Base-by-base conservation (phyloP, 2,888 invertebrate genomes). In the Lasioglossum vierecki region DNA sequence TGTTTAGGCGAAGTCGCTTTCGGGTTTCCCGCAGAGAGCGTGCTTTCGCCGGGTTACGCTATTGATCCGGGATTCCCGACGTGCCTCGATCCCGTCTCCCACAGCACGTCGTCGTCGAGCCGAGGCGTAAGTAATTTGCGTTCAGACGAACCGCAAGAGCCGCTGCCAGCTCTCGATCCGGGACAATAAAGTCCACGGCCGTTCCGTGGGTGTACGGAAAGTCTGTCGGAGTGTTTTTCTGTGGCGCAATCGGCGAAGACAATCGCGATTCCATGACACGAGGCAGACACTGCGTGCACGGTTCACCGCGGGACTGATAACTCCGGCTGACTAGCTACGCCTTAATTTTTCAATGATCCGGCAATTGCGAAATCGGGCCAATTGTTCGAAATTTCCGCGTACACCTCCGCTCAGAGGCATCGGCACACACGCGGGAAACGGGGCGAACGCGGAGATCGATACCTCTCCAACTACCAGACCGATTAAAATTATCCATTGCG, bases 141-240 rank as follows among this genome's bases (percentile, higher is more conserved):
- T 90, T 81, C 82, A 84, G 88, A 88, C 89, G 88, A 86, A 89
- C 89, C 90, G 83, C 90, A 83, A 88, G 85, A 83, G 22, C 22
- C 85, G 73, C 80, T 82, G 83, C 70, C 75, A 76, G 82, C 83
- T 90, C 90, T 88, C 87, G 88, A 90, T 90, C 87, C 89, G 87
- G 90, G 88, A 89, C 89, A 90, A 90, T 90, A 90, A 90, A 90
- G 89, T 90, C 90, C 88, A 90, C 86, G 90, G 90, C 85, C 90
- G 84, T 87, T 80, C 84, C 82, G 90, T 89, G 85, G 90, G 90
- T 82, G 90, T 88, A 76, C 86, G 83, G 60, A 86, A 79, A 88
- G 83, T 84, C 74, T 72, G 80, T 71, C 76, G 71, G 75, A 72
- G 81, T 80, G 76, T 83, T 79, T 66, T 71, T 30, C 11, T 57